phyloP scores from a whole-genome alignment of 1,140 invertebrate species.

The Bombus sylvicola region DNA sequence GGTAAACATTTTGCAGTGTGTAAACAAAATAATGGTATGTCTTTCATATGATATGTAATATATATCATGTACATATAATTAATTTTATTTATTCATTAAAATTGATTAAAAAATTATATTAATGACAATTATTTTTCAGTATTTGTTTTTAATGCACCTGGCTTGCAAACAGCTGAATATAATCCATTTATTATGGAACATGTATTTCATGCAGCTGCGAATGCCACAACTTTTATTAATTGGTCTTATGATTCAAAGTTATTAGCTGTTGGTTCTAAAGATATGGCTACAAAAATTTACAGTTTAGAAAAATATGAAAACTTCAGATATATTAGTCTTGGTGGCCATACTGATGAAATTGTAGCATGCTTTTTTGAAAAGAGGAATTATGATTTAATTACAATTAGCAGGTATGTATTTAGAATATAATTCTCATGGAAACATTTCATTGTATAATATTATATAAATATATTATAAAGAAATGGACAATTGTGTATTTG shows the following conservation, averaged over 20 bases:
- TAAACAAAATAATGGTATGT: conserved; percentile 90
- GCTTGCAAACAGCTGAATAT: conserved; percentile 90
- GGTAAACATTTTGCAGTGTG: conserved; percentile 96
- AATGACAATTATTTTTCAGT: conserved; percentile 83
- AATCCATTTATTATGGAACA: conserved; percentile 94
- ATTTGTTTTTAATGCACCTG: conserved; percentile 94
- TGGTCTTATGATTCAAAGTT: conserved; percentile 96
- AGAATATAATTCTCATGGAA: conserved; percentile 3
- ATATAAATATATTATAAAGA: conserved; percentile 74
- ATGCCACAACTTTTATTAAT: conserved; percentile 92
- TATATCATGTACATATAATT: not conserved
- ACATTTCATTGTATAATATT: not conserved
- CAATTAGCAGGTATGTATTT: conserved; percentile 86
- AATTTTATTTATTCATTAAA: not conserved
- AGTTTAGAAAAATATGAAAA: conserved; percentile 89
- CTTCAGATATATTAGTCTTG: conserved; percentile 88
- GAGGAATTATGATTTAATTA: conserved; percentile 91
- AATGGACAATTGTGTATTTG: conserved; percentile 92
- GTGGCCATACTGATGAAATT: conserved; percentile 91
- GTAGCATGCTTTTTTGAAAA: conserved; percentile 94
- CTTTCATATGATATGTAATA: conserved; percentile 18
- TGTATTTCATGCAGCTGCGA: conserved; percentile 90
- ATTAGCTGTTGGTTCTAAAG: conserved; percentile 93
- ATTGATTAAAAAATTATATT: conserved; percentile 3
- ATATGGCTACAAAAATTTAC: conserved; percentile 92